Evolutionary conservation across 2,888 invertebrate genomes (phyloP), one percentile per base, ranked within the genome.

Genomic region (Ypsolopha scabrella): DNA sequence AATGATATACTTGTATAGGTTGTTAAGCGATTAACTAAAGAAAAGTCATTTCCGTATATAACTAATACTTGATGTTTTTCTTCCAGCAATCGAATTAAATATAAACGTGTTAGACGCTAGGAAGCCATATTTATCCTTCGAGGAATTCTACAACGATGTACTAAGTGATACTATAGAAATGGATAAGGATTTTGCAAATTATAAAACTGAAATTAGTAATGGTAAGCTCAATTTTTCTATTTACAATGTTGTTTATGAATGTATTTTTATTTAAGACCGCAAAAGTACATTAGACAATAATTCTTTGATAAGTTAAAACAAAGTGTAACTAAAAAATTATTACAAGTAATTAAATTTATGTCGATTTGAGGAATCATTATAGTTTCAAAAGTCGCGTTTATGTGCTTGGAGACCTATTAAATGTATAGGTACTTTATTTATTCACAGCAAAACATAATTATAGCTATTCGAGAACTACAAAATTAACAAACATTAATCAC

Each of bases 101-200:
- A 87, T 95, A 59, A 90, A 91, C 67, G 89, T 92, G 24, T 77
- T 95, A 65, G 95, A 97, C 70, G 93, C 95, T 70, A 90, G 96
- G 48, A 90, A 90, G 67, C 97, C 97, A 39, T 89, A 91, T 64
- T 88, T 98, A 70, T 91, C 94, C 52, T 95, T 94, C 67, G 92
- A 93, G 57, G 97, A 97, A 66, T 98, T 98, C 83, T 96, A 97
- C 79, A 97, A 98, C 75, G 97, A 98, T 75, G 93, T 94, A 0
- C 87, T 97, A 48, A 96, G 96, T 80, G 97, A 97, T 75, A 91
- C 92, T 52, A 92, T 98, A 56, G 96, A 96, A 87, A 96, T 97
- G 94, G 96, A 97, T 75, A 91, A 93, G 68, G 97, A 98, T 81
- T 97, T 96, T 82, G 92, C 95, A 48, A 93, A 94, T 73, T 97